Evolutionary conservation across 2,888 invertebrate genomes (phyloP), one percentile per base, ranked within the genome.

Genomic region (Ophioninae sp.): DNA sequence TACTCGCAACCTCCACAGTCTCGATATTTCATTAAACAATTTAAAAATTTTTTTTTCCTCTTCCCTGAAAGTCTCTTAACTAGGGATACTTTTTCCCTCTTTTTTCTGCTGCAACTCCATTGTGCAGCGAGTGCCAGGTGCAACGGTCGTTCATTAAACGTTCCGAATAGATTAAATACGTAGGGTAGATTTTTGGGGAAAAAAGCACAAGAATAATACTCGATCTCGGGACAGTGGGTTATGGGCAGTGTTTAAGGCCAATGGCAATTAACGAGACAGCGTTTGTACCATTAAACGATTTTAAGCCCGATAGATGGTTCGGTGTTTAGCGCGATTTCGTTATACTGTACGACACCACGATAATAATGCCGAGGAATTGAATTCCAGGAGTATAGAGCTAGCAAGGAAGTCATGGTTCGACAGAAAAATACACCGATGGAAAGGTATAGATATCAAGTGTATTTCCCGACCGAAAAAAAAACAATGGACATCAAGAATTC

Each of bases 181-280:
- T 65, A 73, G 41, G 23, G 22, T 75, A 56, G 72, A 72, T 71
- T 71, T 79, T 65, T 72, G 75, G 75, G 41, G 71, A n/a, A 65
- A 72, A 13, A 51, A 76, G 67, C 75, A 79, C 67, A 67, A 58
- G 64, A 59, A 61, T 69, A 61, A 51, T 22, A 65, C 61, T 22
- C 44, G 13, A 51, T 51, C 64, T 64, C 51, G 65, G 30, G 65
- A 58, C 58, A 61, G 61, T 72, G 75, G 75, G 74, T 79, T 82
- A 79, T 79, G 74, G 68, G 51, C n/a, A 68, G 51, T 71, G 59
- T 41, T 69, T 58, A 56, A 44, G 64, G 72, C 75, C 85, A 81
- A 90, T 89, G 84, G 91, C 90, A 90, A 91, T 91, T 91, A 90
- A 91, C 91, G 88, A 88, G 88, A 89, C 87, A 83, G 85, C 85